A percentile compares a stretch with the other conserved stretches of the same genome.
These are phyloP conservation scores for Poecilia wingei DNA, from an alignment of 2,797 vertebrate genomes.

Conservation along the genomic window DNA sequence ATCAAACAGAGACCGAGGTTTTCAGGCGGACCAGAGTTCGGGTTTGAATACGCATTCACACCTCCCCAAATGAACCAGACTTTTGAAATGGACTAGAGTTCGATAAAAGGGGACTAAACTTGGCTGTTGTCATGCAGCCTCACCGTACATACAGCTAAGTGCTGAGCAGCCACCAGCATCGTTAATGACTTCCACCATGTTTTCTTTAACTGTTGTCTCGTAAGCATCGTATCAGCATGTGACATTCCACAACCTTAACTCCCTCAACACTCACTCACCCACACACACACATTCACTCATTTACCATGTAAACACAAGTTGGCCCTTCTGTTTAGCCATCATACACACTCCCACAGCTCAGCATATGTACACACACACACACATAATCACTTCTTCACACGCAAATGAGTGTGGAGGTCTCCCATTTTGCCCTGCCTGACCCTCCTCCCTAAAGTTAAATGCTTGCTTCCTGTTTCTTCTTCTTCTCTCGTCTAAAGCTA, in stretches of 20 bases:
- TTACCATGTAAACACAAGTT: slow-evolving; percentile 75
- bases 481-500: slow-evolving; percentile 17
- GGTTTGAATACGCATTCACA: no score
- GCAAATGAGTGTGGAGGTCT: slow-evolving; percentile 62
- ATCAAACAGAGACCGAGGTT: no score
- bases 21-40: no score
- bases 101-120: no score
- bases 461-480: slow-evolving; percentile 61
- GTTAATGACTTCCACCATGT: slow-evolving; percentile 48
- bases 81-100: no score
- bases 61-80: no score
- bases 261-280: slow-evolving; percentile 41
- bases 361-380: slow-evolving; percentile 43
- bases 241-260: slow-evolving; percentile 74
- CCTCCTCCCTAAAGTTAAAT: slow-evolving; percentile 46
- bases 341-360: slow-evolving; percentile 68
- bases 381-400: slow-evolving; percentile 72
- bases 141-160: slow-evolving; percentile 3
- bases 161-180: slow-evolving; percentile 26
- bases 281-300: slow-evolving; percentile 45
- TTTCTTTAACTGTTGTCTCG: slow-evolving; percentile 58
- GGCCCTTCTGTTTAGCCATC: slow-evolving; percentile 69
- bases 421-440: slow-evolving; percentile 63
- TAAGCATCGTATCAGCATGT: slow-evolving; percentile 73
- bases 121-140: neutral